phyloP scores from a whole-genome alignment of 1,140 invertebrate genomes.

The Rhyzopertha dominica region DNA sequence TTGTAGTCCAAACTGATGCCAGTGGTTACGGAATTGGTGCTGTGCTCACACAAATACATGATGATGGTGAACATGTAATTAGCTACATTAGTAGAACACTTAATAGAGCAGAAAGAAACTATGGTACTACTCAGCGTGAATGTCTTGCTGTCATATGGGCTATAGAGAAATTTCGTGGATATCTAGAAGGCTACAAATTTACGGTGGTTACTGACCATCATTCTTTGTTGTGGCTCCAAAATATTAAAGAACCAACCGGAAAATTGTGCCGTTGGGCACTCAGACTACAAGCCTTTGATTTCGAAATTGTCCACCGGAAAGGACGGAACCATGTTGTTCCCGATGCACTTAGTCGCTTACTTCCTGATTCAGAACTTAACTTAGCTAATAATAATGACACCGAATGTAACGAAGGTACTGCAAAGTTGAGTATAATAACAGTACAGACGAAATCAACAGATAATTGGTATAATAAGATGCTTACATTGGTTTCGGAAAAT shows the following conservation, averaged over 20 bases:
- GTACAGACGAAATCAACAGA: not conserved
- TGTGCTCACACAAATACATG: constrained; percentile 21
- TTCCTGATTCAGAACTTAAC: too few relatives aligned
- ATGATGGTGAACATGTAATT: constrained; percentile 44
- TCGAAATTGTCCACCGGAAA: constrained; percentile 41
- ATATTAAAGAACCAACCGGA: constrained; percentile 41
- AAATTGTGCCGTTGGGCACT: constrained; percentile 45
- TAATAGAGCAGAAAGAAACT: constrained; percentile 44
- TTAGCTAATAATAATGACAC: too few relatives aligned
- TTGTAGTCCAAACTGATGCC: constrained; percentile 32
- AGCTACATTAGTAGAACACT: constrained; percentile 46
- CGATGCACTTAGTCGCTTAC: constrained; percentile 26
- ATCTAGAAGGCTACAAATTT: constrained; percentile 50
- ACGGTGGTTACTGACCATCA: constrained; percentile 48
- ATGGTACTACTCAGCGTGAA: constrained; percentile 48
- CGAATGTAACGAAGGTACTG: too few relatives aligned
- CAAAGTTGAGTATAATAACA: too few relatives aligned
- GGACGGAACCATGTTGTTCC: constrained; percentile 31
- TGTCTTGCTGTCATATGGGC: constrained; percentile 49
- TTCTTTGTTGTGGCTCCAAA: constrained; percentile 45
- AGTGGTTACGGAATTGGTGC: constrained; percentile 23
- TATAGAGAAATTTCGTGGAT: constrained; percentile 51
- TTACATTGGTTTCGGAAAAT: not conserved
- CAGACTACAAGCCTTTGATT: constrained; percentile 41
- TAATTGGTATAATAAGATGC: constrained; percentile 2